Conservation (phyloP, 92 coral and sea anemone species). For the Montipora capitata region DNA sequence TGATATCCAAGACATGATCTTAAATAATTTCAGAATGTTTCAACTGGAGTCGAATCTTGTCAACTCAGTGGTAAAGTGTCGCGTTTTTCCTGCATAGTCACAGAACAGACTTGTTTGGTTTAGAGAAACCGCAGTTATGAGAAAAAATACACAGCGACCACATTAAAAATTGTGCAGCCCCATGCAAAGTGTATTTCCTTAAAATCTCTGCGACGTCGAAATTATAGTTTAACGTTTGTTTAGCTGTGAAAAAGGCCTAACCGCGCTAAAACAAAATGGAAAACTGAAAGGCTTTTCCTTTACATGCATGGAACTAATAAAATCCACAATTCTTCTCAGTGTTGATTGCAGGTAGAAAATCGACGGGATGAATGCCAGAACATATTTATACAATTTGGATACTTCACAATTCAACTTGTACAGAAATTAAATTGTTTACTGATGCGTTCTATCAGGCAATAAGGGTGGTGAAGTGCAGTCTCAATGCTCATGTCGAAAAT, state of each 20-base stretch:
- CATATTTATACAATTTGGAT: no score
- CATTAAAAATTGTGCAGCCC: slow-evolving; percentile 13
- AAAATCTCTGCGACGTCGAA: slow-evolving; percentile 1
- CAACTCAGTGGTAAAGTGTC: slow-evolving; percentile 15
- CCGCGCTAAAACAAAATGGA: neutral
- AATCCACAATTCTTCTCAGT: no score
- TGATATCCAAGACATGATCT: neutral
- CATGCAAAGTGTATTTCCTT: slow-evolving; percentile 43
- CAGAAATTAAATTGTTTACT: no score
- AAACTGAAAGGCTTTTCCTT: neutral
- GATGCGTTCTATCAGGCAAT: neutral
- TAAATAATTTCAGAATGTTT: neutral
- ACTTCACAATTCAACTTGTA: no score
- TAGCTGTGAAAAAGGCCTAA: neutral
- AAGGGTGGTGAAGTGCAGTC: no score
- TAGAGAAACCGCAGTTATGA: slow-evolving; percentile 44
- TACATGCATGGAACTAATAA: no score
- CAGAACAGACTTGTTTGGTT: slow-evolving; percentile 40
- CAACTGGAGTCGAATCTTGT: neutral
- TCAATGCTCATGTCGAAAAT: neutral
- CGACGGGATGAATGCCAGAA: neutral
- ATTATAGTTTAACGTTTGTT: slow-evolving; percentile 2
- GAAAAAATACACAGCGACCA: slow-evolving; percentile 24
- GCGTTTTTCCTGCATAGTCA: slow-evolving; percentile 1
- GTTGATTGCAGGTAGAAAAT: neutral